phyloP scores from a whole-genome alignment of 2,113 vertebrate genomes.

The Bothrops jararaca region DNA sequence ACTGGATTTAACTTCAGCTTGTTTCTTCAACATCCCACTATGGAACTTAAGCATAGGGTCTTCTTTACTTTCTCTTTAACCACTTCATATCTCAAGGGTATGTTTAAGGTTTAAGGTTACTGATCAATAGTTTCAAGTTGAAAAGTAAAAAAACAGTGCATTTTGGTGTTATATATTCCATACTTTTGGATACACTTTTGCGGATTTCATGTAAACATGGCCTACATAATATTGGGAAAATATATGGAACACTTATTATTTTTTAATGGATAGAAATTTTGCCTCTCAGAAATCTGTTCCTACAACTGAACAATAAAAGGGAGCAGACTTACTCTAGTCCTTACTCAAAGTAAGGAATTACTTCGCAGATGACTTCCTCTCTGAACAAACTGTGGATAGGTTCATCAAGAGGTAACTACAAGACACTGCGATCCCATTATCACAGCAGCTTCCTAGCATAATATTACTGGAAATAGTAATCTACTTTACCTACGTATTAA shows the following conservation, averaged over 20 bases:
- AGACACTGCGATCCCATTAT: not conserved
- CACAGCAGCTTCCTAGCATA: not conserved
- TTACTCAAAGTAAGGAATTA: not conserved
- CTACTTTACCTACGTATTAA: not conserved
- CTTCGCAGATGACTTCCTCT: conserved; percentile 21
- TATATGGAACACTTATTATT: not conserved
- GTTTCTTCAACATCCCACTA: not conserved
- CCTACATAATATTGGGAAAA: not conserved
- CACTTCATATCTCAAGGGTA: not conserved
- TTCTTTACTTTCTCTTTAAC: not conserved
- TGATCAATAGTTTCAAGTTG: not conserved
- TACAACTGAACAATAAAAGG: not conserved
- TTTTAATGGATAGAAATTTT: not conserved
- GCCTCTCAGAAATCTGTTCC: not conserved
- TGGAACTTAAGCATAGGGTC: not conserved
- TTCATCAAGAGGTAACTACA: not conserved
- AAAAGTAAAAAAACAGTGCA: not conserved
- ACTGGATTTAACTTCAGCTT: not conserved
- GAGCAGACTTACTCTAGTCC: not conserved
- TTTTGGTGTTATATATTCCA: not conserved
- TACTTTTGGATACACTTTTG: not conserved
- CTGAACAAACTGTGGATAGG: not conserved
- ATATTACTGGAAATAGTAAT: not conserved
- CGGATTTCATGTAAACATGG: not conserved
- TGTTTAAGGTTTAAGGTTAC: not conserved